These are phyloP conservation scores for Chiloscyllium plagiosum DNA, from an alignment of 2,113 vertebrate genomes.

Conservation along the genomic window DNA sequence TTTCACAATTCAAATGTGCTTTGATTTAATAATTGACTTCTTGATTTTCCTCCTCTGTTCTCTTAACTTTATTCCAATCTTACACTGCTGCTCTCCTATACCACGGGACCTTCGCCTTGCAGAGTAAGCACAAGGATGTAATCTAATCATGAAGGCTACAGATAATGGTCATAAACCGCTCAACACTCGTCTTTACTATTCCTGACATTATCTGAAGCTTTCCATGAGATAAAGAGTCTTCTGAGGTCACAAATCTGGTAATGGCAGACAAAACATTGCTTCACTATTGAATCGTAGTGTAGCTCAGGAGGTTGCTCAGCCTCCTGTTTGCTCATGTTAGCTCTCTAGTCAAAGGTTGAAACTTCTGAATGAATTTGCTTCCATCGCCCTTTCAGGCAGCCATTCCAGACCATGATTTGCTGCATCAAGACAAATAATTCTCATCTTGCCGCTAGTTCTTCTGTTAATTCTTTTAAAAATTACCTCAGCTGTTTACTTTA, in stretches of 20 bases:
- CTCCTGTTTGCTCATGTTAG: not conserved
- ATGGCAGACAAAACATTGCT: not conserved
- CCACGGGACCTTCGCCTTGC: not conserved
- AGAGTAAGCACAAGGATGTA: not conserved
- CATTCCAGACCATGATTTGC: too few species aligned
- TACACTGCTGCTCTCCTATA: not conserved
- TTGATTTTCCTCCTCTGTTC: not conserved
- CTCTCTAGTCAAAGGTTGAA: not conserved
- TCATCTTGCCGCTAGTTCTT: too few species aligned
- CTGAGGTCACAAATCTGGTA: not conserved
- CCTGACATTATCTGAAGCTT: not conserved
- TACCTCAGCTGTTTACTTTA: too few species aligned
- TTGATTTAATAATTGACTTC: not conserved
- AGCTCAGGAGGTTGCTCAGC: not conserved
- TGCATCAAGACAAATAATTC: too few species aligned
- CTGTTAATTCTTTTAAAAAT: too few species aligned
- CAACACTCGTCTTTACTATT: not conserved
- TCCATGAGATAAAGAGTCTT: conserved; percentile 12
- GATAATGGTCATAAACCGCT: conserved; percentile 9
- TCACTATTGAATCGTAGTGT: not conserved
- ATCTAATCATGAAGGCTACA: not conserved
- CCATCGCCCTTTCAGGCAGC: too few species aligned
- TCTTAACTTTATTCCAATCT: not conserved
- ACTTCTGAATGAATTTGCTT: too few species aligned
- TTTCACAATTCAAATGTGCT: not conserved